phyloP scores from a whole-genome alignment of 1,140 invertebrate species.

The Lepidurus arcticus region DNA sequence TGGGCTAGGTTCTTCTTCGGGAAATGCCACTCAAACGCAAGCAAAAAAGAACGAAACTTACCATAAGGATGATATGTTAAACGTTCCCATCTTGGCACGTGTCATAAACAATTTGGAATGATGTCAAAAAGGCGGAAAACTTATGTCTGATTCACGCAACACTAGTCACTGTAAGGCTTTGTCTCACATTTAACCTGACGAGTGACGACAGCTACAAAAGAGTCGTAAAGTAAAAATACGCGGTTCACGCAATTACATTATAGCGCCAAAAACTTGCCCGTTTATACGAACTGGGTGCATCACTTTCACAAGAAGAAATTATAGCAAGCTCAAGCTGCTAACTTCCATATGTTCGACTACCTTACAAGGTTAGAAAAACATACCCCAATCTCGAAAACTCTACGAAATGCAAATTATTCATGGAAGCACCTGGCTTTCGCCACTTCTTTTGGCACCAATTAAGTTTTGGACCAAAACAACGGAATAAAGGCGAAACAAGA shows the following conservation, averaged over 20 bases:
- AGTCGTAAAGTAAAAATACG: not conserved
- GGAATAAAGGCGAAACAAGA: not conserved
- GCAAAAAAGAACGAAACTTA: not conserved
- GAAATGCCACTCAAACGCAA: not conserved
- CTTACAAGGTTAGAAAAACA: too few relatives aligned
- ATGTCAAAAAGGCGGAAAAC: not conserved
- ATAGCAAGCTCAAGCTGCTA: too few relatives aligned
- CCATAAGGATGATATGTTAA: not conserved
- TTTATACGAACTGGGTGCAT: too few relatives aligned
- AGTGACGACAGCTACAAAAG: not conserved
- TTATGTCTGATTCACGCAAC: not conserved
- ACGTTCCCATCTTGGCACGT: not conserved
- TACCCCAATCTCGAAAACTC: too few relatives aligned
- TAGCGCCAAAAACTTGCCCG: too few relatives aligned
- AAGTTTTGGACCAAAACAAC: too few relatives aligned
- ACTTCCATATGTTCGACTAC: too few relatives aligned
- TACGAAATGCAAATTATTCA: too few relatives aligned
- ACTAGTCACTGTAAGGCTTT: not conserved
- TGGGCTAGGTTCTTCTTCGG: not conserved
- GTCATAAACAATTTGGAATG: conserved; percentile 2
- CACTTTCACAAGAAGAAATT: too few relatives aligned
- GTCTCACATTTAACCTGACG: not conserved
- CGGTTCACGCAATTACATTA: too few relatives aligned
- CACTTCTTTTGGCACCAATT: too few relatives aligned
- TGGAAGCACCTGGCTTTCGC: too few relatives aligned